phyloP scores from a whole-genome alignment of 1,140 invertebrate genomes.

The Triops longicaudatus region DNA sequence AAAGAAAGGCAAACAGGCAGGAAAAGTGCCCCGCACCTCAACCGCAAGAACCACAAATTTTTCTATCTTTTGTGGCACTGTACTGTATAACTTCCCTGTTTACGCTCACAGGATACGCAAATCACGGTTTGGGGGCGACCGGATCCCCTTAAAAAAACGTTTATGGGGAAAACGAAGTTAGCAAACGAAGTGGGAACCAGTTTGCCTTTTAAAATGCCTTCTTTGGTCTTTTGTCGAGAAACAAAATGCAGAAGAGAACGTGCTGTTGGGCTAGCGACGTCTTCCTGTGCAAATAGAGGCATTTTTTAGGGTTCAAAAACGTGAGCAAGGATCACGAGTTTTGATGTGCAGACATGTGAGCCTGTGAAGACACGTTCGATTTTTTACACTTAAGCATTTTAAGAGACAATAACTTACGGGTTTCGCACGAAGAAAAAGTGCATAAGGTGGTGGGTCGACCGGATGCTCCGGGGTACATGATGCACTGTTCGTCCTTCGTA shows the following conservation, averaged over 20 bases:
- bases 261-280: background rate
- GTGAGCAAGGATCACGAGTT: background rate
- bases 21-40: too few species aligned
- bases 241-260: background rate
- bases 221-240: background rate
- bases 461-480: slow-evolving; percentile 7
- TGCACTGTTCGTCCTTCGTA: slow-evolving; percentile 26
- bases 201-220: background rate
- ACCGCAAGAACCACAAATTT: background rate
- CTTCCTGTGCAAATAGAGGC: background rate
- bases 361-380: background rate
- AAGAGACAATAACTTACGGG: slow-evolving; percentile 24
- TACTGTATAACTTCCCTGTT: background rate
- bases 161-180: background rate
- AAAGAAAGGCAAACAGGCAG: too few species aligned
- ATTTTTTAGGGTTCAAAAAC: background rate
- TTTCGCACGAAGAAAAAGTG: slow-evolving; percentile 25
- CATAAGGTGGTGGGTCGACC: slow-evolving; percentile 20
- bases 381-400: background rate
- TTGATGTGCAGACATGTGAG: background rate
- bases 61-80: background rate
- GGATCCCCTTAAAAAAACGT: background rate
- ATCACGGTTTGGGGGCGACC: background rate
- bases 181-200: background rate
- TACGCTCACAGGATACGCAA: background rate